Base-by-base conservation (phyloP, 1,140 invertebrate species). In the Eupristina koningsbergeri region DNA sequence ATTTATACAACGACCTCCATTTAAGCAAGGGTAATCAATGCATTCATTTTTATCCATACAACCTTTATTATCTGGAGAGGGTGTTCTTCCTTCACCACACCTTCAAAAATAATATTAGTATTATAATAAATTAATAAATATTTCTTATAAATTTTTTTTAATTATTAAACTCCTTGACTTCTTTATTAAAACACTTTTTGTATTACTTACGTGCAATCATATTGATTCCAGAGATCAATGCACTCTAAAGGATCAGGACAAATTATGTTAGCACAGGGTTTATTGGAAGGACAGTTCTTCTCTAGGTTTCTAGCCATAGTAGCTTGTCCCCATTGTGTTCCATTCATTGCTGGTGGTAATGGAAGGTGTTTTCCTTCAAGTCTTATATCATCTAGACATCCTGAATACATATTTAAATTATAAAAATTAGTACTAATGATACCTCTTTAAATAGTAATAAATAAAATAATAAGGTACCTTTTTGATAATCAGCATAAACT, bases 1-100 rank as follows among this genome's bases (percentile, higher is more conserved):
- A 92, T 98, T 98, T 87, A 97, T 95, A 90, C 97, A 98, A 74
- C 95, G 95, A 81, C 97, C 97, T 69, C 97, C 97, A 91, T 98
- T 98, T 85, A 97, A 94, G 90, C 97, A 98, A 84, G 98, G 98
- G 90, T 96, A 94, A 90, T 98, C 97, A 88, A 97, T 94, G 91
- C 98, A 98, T 90, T 98, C 98, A 92, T 98, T 97, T 91, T 97
- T 97, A 93, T 98, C 98, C 92, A 96, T 96, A 91, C 98, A 98
- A 88, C 96, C 95, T 92, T 98, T 97, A 85, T 95, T 96, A 93
- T 98, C 97, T 73, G 95, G 94, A 45, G 97, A 97, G 89, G 97
- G 95, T 88, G 97, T 94, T 89, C 96, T 96, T 90, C 97, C 97
- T 93, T 98, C 96, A 84, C 97, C 97, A 93, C 97, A 98, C 92